A percentile compares a stretch with the other conserved stretches of the same genome.
Conservation (phyloP, 1,140 invertebrate species). For the Thaumatotibia leucotreta region DNA sequence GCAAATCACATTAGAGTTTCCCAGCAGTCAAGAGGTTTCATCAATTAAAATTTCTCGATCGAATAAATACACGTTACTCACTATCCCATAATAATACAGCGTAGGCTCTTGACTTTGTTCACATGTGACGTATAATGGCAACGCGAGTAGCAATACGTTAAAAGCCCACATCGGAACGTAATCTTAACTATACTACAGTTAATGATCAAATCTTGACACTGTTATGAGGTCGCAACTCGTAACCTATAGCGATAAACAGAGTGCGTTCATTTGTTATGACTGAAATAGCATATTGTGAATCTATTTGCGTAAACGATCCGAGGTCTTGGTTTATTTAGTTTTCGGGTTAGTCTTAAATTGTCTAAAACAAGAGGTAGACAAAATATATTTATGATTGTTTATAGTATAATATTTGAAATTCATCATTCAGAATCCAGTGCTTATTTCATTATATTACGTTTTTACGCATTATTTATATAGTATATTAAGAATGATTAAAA, state of each 20-base stretch:
- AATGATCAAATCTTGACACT: background rate
- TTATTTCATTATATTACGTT: too few species aligned
- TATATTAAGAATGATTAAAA: too few species aligned
- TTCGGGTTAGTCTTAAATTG: too few species aligned
- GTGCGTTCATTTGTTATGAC: background rate
- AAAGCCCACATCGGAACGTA: slow-evolving; percentile 22
- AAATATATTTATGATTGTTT: too few species aligned
- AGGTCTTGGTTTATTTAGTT: background rate
- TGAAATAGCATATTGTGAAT: background rate
- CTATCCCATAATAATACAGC: slow-evolving; percentile 61
- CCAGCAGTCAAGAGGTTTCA: too few species aligned
- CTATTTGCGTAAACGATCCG: background rate
- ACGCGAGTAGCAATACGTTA: slow-evolving; percentile 18
- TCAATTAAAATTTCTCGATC: too few species aligned
- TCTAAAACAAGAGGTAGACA: too few species aligned
- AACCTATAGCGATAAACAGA: slow-evolving; percentile 45
- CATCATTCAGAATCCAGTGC: too few species aligned
- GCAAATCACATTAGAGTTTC: too few species aligned
- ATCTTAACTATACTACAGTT: slow-evolving; percentile 8
- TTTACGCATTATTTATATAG: too few species aligned
- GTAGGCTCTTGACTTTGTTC: slow-evolving; percentile 40
- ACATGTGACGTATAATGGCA: slow-evolving; percentile 14
- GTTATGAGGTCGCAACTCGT: slow-evolving; percentile 13
- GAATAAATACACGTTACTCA: slow-evolving; percentile 36
- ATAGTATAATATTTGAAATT: too few species aligned